Percentiles rank a stretch among this genome's conserved stretches.
Evolutionary conservation across 2,888 invertebrate genomes (phyloP).

Genomic region (Ennomos erosarius): DNA sequence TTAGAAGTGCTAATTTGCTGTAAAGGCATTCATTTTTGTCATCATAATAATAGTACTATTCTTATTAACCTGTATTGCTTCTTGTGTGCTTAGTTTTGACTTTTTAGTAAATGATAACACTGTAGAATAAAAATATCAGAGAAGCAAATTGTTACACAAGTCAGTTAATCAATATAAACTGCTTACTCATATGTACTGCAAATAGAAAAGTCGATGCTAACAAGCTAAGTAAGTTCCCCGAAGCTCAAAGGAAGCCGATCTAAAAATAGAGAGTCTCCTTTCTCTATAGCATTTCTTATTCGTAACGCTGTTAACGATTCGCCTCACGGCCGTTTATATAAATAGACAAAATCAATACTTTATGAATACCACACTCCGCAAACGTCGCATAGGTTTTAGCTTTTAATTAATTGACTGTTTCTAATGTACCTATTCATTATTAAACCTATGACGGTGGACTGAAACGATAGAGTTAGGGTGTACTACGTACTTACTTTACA

Average conservation of each 20-base stretch:
- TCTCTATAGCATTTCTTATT: constrained; percentile 19
- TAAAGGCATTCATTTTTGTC: too few species aligned
- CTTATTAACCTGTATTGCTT: too few species aligned
- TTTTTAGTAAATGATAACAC: too few species aligned
- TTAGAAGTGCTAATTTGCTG: too few species aligned
- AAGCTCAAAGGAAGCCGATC: constrained; percentile 7
- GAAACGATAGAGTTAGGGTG: constrained; percentile 8
- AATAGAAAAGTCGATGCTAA: too few species aligned
- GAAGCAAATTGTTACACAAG: too few species aligned
- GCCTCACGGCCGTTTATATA: constrained; percentile 29
- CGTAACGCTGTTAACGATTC: constrained; percentile 17
- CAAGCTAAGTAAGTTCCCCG: background rate
- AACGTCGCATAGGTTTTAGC: constrained; percentile 13
- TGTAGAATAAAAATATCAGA: too few species aligned
- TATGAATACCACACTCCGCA: constrained; percentile 25
- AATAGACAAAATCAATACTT: constrained; percentile 39
- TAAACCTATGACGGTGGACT: constrained; percentile 16
- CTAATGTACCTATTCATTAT: constrained; percentile 14
- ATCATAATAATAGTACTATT: too few species aligned
- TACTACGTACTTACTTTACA: too few species aligned
- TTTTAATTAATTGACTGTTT: constrained; percentile 3
- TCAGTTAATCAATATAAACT: too few species aligned
- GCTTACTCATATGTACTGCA: too few species aligned
- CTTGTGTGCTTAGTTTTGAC: too few species aligned
- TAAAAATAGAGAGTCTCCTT: constrained; percentile 19